Evolutionary conservation across 1,140 invertebrate genomes (phyloP).

Genomic region (Eriosoma lanigerum): DNA sequence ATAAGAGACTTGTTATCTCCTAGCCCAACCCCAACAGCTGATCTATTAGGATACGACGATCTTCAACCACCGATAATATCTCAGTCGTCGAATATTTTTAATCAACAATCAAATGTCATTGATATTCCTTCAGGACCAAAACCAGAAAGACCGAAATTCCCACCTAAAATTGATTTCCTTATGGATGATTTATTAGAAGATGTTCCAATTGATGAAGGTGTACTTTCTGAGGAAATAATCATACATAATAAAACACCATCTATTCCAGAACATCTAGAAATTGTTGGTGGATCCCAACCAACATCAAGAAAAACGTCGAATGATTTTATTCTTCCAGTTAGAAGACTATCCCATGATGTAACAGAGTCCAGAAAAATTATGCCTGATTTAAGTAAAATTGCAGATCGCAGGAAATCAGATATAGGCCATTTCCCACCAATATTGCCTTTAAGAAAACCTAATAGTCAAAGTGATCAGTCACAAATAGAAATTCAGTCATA

Average conservation of each 20-base stretch:
- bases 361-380: constrained; percentile 47
- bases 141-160: constrained; percentile 55
- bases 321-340: constrained; percentile 16
- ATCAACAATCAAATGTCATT: background rate
- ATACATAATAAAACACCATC: constrained; percentile 11
- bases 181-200: constrained; percentile 29
- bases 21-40: constrained; percentile 75
- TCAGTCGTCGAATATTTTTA: constrained; percentile 15
- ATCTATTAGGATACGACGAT: constrained; percentile 56
- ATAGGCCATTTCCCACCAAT: constrained; percentile 33
- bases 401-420: constrained; percentile 44
- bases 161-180: constrained; percentile 51
- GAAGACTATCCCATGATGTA: constrained; percentile 41
- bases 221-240: background rate
- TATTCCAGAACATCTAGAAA: constrained; percentile 15
- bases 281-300: constrained; percentile 8
- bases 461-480: constrained; percentile 20
- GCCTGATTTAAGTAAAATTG: constrained; percentile 43
- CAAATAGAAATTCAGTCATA: background rate
- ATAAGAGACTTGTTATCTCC: constrained; percentile 77
- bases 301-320: constrained; percentile 39
- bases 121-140: constrained; percentile 57
- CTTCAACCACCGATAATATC: constrained; percentile 53
- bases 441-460: constrained; percentile 22
- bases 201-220: background rate